Evolutionary conservation across 2,113 vertebrate genomes (phyloP).

Genomic region (Myodes glareolus): DNA sequence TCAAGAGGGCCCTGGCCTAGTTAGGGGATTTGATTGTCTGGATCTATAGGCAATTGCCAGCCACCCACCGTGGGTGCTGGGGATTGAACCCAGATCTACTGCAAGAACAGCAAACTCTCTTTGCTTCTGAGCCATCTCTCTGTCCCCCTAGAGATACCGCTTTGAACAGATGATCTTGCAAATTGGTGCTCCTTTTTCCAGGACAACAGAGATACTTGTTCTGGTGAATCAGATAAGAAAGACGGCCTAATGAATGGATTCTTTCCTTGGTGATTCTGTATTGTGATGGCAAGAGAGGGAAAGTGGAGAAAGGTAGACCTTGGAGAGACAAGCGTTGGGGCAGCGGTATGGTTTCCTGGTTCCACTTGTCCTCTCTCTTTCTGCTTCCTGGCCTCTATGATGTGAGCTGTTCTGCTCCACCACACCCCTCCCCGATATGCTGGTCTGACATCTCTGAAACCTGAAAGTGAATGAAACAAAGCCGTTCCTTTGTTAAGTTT

Average conservation of each 20-base stretch:
- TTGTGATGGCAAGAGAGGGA: neutral
- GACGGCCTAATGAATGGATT: neutral
- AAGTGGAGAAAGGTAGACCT: neutral
- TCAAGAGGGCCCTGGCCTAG: no score
- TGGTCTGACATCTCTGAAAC: neutral
- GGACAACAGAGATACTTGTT: accelerated
- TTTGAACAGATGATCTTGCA: neutral
- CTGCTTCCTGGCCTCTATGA: neutral
- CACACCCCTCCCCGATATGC: neutral
- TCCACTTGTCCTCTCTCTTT: neutral
- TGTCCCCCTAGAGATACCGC: neutral
- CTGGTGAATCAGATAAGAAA: neutral
- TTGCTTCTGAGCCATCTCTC: neutral
- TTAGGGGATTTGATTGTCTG: neutral
- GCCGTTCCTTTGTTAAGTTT: neutral
- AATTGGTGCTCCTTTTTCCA: neutral
- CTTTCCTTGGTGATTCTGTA: neutral
- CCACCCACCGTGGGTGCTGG: neutral
- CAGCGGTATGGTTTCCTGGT: neutral
- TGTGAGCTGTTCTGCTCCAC: neutral
- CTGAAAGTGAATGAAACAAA: neutral
- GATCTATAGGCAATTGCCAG: no score
- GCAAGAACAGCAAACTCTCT: neutral
- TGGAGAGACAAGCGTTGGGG: neutral
- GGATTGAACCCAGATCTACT: neutral